These are phyloP conservation scores for Vipera ursinii DNA, from an alignment of 2,797 vertebrate species.

Conservation along the genomic window DNA sequence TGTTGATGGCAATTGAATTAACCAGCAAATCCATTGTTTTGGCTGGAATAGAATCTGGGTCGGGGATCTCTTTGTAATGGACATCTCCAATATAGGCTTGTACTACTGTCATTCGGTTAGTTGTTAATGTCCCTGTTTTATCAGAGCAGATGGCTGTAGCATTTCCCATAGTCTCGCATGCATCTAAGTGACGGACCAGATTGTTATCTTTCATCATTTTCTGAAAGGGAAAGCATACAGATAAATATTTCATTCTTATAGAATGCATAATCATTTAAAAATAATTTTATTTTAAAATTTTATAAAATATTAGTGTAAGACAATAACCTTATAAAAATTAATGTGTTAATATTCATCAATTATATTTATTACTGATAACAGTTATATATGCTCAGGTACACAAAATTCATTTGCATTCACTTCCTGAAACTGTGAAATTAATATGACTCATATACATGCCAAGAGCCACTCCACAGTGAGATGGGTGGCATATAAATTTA, in stretches of 20 bases:
- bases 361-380: neutral
- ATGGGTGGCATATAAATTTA: neutral
- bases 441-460: neutral
- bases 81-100: conserved; percentile 85
- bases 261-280: neutral
- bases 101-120: conserved; percentile 96
- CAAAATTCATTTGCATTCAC: neutral
- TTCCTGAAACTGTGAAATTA: neutral
- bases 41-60: conserved; percentile 79
- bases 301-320: neutral
- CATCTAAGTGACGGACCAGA: conserved; percentile 94
- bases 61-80: conserved; percentile 91
- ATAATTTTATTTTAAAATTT: neutral
- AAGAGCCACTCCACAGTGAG: neutral
- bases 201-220: conserved; percentile 99
- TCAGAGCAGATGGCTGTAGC: conserved; percentile 98
- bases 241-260: neutral
- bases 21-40: conserved; percentile 87
- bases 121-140: conserved; percentile 96
- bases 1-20: conserved; percentile 92
- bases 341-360: neutral
- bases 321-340: neutral
- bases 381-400: neutral
- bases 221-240: conserved; percentile 68
- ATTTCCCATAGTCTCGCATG: conserved; percentile 98